Conservation (phyloP, 2,797 vertebrate genomes). For the Acrossocheilus wenchowensis region DNA sequence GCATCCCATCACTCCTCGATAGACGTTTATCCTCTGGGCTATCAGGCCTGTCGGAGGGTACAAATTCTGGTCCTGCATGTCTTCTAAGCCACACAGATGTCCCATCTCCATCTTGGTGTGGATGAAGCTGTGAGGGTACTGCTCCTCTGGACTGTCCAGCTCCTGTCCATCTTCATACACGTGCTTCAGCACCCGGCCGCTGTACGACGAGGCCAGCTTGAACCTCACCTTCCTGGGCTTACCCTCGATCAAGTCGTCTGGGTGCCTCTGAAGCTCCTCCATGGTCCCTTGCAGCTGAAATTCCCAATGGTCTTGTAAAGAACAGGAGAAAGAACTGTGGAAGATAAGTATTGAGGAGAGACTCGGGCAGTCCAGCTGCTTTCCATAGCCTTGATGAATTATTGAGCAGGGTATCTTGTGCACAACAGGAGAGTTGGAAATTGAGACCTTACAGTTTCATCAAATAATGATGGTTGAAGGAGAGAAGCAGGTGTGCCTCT, state of each 20-base stretch:
- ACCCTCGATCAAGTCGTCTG: conserved; percentile 75
- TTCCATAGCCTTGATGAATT: conserved; percentile 80
- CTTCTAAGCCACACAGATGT: conserved; percentile 76
- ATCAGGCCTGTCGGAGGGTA: conserved; percentile 82
- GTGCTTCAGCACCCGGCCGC: conserved; percentile 91
- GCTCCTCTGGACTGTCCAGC: conserved; percentile 88
- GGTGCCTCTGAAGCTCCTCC: conserved; percentile 85
- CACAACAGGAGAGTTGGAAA: conserved; percentile 81
- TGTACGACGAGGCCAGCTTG: conserved; percentile 93
- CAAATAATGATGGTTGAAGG: conserved; percentile 79
- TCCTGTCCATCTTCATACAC: conserved; percentile 96
- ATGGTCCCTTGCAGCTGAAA: conserved; percentile 68
- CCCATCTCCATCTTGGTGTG: conserved; percentile 82
- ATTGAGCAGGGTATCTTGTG: conserved; percentile 82
- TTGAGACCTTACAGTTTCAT: conserved; percentile 78
- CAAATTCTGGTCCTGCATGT: conserved; percentile 63
- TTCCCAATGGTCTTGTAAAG: conserved; percentile 12
- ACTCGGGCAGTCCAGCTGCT: conserved; percentile 55
- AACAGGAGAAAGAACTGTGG: conserved; percentile 27
- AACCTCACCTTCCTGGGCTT: conserved; percentile 93
- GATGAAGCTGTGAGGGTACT: conserved; percentile 87
- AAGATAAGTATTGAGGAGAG: conserved; percentile 32
- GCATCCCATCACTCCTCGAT: conserved; percentile 81
- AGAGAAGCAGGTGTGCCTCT: conserved; percentile 62
- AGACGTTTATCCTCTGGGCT: conserved; percentile 90